Evolutionary conservation across 2,113 vertebrate genomes (phyloP), one percentile per base, ranked within the genome.

Genomic region (Microtus oregoni): DNA sequence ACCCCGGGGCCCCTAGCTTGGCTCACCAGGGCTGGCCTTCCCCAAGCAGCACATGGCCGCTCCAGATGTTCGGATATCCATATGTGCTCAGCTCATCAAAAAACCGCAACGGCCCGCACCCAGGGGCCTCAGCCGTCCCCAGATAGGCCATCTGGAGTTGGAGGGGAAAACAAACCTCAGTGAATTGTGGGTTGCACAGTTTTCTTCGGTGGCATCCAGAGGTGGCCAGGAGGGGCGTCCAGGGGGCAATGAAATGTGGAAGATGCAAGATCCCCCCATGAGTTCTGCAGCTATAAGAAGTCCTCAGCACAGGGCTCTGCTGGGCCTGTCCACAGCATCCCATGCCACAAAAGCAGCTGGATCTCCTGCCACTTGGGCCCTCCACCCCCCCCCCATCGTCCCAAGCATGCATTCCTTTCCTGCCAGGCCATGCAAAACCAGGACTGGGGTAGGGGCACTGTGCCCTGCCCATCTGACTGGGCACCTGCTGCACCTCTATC

Each of bases 21-120:
- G 98, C 98, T 98, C 96, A 1, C 98, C 98, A 95, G 98, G 97
- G 97, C 98, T 98, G 98, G 99, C 99, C 98, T 98, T 98, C 98
- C 97, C 98, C 70, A 95, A 95, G 96, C 97, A 97, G 98, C 99
- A 99, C 99, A 99, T 99, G 99, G 99, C 94, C 90, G 70, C 98
- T 99, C 99, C 99, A 99, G 99, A 99, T 99, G 99, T 99, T 99
- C 92, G 95, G 97, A 98, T 97, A 98, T 98, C 97, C 98, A 89
- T 98, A 96, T 99, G 98, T 98, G 99, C 98, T 94, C 97, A 98
- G 98, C 98, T 99, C 99, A 99, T 99, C 99, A 98, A 98, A 87
- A 98, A 98, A 97, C 98, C 26, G 98, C 95, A 96, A 98, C 96
- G 77, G 87, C 98, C 98, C 70, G 97, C 98, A 98, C 98, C 97